Percentiles rank a stretch among this genome's conserved stretches.
Conservation (phyloP, 1,140 invertebrate species). For the Trichomalopsis sarcophagae region DNA sequence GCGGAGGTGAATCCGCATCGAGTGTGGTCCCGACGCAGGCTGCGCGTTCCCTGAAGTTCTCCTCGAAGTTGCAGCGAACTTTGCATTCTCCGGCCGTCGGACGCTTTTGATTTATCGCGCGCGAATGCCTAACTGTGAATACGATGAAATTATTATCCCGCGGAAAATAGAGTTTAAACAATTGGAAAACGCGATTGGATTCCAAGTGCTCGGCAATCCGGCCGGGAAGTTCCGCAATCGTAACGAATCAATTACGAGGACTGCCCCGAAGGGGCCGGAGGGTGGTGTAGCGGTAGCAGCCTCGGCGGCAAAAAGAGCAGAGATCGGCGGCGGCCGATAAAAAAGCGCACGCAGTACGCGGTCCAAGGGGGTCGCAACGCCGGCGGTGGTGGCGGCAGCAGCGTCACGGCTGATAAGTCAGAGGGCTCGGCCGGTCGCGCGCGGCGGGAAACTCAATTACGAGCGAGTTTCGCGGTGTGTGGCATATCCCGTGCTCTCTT, state of each 20-base stretch:
- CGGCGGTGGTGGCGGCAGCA: not conserved
- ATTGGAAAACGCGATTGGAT: not conserved
- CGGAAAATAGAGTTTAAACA: not conserved
- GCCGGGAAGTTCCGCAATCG: constrained; percentile 10
- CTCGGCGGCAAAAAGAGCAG: not conserved
- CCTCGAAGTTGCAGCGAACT: not conserved
- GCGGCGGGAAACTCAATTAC: constrained; percentile 41
- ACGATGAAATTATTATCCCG: not conserved
- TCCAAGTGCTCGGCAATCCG: not conserved
- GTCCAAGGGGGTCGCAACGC: not conserved
- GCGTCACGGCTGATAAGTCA: constrained; percentile 43
- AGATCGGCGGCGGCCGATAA: not conserved
- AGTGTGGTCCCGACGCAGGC: constrained; percentile 23
- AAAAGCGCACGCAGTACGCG: not conserved
- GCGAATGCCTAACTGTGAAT: not conserved
- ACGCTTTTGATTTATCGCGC: not conserved
- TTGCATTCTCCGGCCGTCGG: not conserved
- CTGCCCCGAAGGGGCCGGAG: not conserved
- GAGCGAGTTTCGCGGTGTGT: constrained; percentile 31
- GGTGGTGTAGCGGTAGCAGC: not conserved
- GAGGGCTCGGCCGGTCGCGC: constrained; percentile 11
- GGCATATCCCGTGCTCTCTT: not conserved
- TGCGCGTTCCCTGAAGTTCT: not conserved
- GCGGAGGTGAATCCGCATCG: not conserved
- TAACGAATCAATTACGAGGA: constrained; percentile 29